Conservation (phyloP, 2,113 vertebrate species). For the Hemicordylus capensis region DNA sequence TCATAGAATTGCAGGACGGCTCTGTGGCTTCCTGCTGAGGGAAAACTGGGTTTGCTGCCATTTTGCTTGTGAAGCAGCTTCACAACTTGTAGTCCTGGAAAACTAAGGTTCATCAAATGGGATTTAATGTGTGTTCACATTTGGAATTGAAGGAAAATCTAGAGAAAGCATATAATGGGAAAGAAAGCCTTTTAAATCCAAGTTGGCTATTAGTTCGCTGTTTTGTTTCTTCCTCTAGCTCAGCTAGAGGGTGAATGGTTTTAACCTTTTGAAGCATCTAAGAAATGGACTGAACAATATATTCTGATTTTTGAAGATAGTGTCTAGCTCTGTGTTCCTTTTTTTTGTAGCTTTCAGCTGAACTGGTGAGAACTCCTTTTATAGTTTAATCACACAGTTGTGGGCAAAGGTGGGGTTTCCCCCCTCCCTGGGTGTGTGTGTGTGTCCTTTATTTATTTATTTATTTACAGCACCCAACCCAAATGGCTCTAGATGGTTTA, state of each 20-base stretch:
- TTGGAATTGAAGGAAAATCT: constrained; percentile 9
- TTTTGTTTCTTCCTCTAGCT: background rate
- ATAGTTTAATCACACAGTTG: background rate
- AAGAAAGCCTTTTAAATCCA: background rate
- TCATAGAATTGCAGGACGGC: background rate
- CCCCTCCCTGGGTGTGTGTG: no score
- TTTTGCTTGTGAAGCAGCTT: background rate
- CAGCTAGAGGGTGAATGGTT: background rate
- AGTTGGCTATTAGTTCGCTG: background rate
- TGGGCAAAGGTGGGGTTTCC: background rate
- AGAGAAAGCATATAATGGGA: background rate
- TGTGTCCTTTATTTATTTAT: no score
- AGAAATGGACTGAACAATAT: background rate
- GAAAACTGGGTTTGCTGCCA: background rate
- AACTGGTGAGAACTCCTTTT: constrained; percentile 14
- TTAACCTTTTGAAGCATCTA: constrained; percentile 34
- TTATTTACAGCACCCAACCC: no score
- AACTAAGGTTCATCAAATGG: background rate
- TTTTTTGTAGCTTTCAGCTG: background rate
- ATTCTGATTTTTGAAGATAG: constrained; percentile 5
- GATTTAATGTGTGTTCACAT: background rate
- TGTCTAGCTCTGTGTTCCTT: background rate
- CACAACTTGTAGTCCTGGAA: background rate
- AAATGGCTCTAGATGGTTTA: no score
- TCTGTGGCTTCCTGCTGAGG: background rate